Conservation (phyloP, 2,888 invertebrate species). For the Macrosiphum euphorbiae region DNA sequence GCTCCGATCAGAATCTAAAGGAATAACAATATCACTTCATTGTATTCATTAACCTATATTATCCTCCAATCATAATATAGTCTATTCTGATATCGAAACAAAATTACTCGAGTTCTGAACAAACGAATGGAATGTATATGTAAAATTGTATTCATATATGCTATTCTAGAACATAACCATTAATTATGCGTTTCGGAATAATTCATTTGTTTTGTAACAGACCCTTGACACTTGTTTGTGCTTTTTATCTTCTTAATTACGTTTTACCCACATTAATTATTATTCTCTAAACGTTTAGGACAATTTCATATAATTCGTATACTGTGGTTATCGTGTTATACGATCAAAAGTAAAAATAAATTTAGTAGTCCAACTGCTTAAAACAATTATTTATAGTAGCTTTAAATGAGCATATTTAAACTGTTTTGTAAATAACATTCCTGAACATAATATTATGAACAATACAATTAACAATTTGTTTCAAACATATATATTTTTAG, state of each 20-base stretch:
- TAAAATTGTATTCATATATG: neutral
- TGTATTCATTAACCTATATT: neutral
- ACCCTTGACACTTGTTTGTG: constrained; percentile 42
- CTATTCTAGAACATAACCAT: neutral
- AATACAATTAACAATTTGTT: neutral
- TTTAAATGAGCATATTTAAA: constrained; percentile 19
- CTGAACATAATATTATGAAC: neutral
- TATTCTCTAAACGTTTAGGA: constrained; percentile 45
- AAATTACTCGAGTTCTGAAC: neutral
- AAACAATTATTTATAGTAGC: constrained; percentile 28
- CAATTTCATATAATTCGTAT: constrained; percentile 37
- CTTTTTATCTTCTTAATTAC: constrained; percentile 58
- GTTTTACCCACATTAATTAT: constrained; percentile 49
- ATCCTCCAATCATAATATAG: neutral
- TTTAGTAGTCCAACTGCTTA: neutral
- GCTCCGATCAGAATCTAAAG: too few relatives aligned
- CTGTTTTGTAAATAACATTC: neutral
- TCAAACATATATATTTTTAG: neutral
- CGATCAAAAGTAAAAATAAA: constrained; percentile 39
- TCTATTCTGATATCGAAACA: neutral
- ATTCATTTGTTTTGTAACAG: constrained; percentile 25
- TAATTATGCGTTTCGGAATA: constrained; percentile 17
- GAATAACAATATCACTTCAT: neutral
- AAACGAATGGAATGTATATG: neutral
- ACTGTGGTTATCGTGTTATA: constrained; percentile 17